A percentile compares a stretch with the other conserved stretches of the same genome.
Conservation (phyloP, 1,140 invertebrate species). For the Holcopasites calliopsidis region DNA sequence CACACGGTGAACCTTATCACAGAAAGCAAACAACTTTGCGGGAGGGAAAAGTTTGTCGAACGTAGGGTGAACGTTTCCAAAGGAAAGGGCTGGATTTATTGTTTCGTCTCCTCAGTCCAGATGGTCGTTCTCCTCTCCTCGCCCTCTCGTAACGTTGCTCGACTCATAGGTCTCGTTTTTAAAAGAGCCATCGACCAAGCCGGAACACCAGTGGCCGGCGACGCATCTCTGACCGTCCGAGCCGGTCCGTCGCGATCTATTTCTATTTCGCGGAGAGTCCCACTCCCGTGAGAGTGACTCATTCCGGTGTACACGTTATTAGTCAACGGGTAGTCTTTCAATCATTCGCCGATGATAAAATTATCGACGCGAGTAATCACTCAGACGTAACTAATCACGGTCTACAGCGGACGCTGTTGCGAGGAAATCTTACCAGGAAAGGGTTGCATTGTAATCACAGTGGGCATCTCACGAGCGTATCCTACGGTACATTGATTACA, state of each 20-base stretch:
- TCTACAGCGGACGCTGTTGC: not conserved
- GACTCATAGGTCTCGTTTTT: constrained; percentile 17
- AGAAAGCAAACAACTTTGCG: not conserved
- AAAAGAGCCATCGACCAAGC: constrained; percentile 50
- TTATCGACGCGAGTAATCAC: constrained; percentile 55
- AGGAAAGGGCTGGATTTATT: not conserved
- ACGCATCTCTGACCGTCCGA: constrained; percentile 44
- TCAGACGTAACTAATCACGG: not conserved
- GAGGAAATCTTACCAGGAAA: too few species aligned
- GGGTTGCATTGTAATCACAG: not conserved
- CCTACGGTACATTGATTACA: not conserved
- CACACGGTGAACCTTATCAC: not conserved
- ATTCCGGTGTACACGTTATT: constrained; percentile 68
- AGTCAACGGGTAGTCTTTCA: constrained; percentile 52
- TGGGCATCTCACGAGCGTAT: too few species aligned
- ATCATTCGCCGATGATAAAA: constrained; percentile 51
- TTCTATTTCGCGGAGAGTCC: constrained; percentile 70
- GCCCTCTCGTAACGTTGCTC: not conserved
- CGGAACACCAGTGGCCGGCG: constrained; percentile 40
- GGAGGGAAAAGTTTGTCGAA: not conserved
- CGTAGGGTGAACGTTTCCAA: not conserved
- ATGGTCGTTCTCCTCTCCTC: not conserved
- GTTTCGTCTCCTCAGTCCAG: too few species aligned
- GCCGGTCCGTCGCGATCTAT: constrained; percentile 65
- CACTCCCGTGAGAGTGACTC: constrained; percentile 66